phyloP scores from a whole-genome alignment of 2,797 vertebrate species.

The Sparus aurata region DNA sequence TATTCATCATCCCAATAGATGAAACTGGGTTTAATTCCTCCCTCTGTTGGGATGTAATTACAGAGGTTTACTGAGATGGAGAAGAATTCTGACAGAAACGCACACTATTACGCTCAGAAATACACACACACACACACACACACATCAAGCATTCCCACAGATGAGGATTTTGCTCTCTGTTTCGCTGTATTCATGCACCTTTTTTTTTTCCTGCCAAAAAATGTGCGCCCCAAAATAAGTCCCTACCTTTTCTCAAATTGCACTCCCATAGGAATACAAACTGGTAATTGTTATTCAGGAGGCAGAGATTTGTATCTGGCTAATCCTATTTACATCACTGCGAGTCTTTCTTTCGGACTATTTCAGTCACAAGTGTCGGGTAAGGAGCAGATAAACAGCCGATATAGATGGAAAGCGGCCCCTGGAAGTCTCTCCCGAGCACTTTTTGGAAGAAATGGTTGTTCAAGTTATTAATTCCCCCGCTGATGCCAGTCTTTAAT shows the following conservation, averaged over 20 bases:
- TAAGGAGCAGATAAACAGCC: constrained; percentile 64
- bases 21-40: constrained; percentile 82
- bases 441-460: constrained; percentile 46
- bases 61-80: constrained; percentile 83
- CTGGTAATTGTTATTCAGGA: constrained; percentile 65
- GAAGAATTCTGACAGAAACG: constrained; percentile 75
- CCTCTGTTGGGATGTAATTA: constrained; percentile 83
- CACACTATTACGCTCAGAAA: constrained; percentile 30
- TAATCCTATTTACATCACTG: constrained; percentile 70
- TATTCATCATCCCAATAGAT: constrained; percentile 82
- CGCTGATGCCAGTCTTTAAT: constrained; percentile 52
- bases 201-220: constrained; percentile 45
- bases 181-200: constrained; percentile 39
- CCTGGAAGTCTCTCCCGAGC: constrained; percentile 51
- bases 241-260: constrained; percentile 22
- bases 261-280: constrained; percentile 51
- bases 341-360: constrained; percentile 56
- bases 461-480: constrained; percentile 49
- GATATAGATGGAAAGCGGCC: constrained; percentile 56
- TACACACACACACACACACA: constrained; percentile 21
- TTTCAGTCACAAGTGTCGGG: constrained; percentile 56
- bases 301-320: constrained; percentile 66
- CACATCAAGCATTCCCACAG: constrained; percentile 36
- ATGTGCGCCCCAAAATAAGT: constrained; percentile 50
- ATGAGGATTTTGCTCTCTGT: constrained; percentile 49